Conservation (phyloP, 2,888 invertebrate genomes). For the Dexiosoma caninum region DNA sequence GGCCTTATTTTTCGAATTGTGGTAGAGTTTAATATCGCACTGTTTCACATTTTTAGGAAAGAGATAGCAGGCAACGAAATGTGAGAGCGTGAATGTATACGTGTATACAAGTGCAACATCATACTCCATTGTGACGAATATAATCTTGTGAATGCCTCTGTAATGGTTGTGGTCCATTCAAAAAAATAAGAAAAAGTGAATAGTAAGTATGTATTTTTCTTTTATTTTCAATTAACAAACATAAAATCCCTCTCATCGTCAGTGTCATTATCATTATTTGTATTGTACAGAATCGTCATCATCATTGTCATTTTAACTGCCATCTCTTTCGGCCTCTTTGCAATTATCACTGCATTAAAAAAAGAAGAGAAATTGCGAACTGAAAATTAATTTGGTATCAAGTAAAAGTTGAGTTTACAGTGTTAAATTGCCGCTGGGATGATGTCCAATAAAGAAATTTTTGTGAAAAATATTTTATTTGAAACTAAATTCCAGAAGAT, state of each 20-base stretch:
- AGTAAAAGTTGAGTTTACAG: constrained; percentile 49
- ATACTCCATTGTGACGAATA: constrained; percentile 35
- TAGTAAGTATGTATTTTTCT: constrained; percentile 43
- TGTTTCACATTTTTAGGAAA: constrained; percentile 1
- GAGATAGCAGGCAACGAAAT: not conserved
- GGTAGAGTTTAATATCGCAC: constrained; percentile 7
- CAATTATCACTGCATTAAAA: constrained; percentile 38
- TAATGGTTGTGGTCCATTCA: constrained; percentile 60
- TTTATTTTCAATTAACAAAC: constrained; percentile 46
- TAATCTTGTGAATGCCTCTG: constrained; percentile 40
- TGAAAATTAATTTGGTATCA: constrained; percentile 57
- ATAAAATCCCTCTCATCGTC: constrained; percentile 51
- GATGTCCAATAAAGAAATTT: not conserved
- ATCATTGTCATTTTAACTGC: constrained; percentile 17
- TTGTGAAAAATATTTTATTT: not conserved
- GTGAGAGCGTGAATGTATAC: not conserved
- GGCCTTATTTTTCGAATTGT: not conserved
- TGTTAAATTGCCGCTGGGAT: constrained; percentile 54
- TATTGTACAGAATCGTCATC: constrained; percentile 16
- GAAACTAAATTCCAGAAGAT: not conserved
- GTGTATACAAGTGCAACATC: not conserved
- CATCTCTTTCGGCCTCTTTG: constrained; percentile 7
- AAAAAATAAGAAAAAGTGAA: constrained; percentile 56
- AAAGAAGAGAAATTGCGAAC: constrained; percentile 18
- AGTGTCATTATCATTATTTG: constrained; percentile 39